Evolutionary conservation across 2,113 vertebrate species (phyloP).

Genomic region (Brachyhypopomus occidentalis): DNA sequence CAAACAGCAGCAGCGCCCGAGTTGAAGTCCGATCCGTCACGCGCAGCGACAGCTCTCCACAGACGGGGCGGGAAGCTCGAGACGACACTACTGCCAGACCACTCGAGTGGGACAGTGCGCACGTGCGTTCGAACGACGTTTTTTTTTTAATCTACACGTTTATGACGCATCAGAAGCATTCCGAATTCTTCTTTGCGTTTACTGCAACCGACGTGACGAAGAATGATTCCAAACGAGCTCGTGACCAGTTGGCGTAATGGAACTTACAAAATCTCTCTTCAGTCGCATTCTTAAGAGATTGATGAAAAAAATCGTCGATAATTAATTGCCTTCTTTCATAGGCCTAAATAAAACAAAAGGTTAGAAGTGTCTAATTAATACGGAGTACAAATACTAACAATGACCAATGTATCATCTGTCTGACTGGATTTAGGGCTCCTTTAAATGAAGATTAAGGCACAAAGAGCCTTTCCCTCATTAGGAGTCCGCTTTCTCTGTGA

Average conservation of each 20-base stretch:
- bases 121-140: no score
- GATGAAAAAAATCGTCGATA: no score
- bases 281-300: no score
- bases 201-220: constrained; percentile 44
- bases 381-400: constrained; percentile 68
- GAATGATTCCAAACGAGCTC: no score
- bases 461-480: constrained; percentile 73
- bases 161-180: no score
- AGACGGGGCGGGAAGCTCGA: constrained; percentile 56
- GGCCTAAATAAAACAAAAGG: constrained; percentile 56
- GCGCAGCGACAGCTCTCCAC: constrained; percentile 66
- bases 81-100: constrained; percentile 46
- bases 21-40: constrained; percentile 69
- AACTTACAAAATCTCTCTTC: no score
- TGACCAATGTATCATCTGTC: constrained; percentile 69
- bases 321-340: no score
- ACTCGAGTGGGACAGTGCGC: no score
- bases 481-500: constrained; percentile 58
- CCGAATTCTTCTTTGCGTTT: no score
- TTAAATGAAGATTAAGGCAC: constrained; percentile 70
- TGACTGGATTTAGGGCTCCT: constrained; percentile 62
- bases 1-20: constrained; percentile 68
- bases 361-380: constrained; percentile 70
- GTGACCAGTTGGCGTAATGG: no score
- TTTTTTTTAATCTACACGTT: no score